Percentiles rank a stretch among this genome's conserved stretches.
Conservation (phyloP, 2,888 invertebrate species). For the Homarus gammarus region DNA sequence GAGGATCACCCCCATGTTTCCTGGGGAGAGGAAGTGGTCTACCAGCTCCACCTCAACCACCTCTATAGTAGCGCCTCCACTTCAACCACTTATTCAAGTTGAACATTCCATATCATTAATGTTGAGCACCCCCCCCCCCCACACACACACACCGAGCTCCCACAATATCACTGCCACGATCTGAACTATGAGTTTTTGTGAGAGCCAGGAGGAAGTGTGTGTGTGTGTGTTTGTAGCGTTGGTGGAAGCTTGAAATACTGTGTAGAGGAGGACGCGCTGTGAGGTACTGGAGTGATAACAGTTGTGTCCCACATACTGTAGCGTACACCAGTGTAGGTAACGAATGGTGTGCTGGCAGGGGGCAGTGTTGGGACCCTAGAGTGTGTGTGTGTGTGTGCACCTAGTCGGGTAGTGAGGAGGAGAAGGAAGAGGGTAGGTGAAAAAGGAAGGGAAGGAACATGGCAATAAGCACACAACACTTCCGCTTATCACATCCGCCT, state of each 20-base stretch:
- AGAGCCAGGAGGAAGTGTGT: too few species aligned
- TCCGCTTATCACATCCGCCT: slow-evolving; percentile 3
- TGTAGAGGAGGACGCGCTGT: too few species aligned
- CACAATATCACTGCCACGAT: too few species aligned
- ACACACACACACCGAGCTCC: background rate
- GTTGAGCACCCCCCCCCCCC: too few species aligned
- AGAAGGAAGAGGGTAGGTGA: background rate
- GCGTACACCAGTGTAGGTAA: too few species aligned
- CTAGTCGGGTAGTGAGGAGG: background rate
- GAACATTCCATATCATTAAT: background rate
- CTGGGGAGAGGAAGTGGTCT: background rate
- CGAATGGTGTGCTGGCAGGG: too few species aligned
- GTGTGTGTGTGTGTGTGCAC: background rate
- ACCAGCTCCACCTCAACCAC: background rate
- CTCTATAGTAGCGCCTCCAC: background rate
- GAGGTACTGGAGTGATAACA: too few species aligned
- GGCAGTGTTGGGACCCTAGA: too few species aligned
- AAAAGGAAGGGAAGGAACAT: background rate
- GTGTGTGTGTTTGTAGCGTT: too few species aligned
- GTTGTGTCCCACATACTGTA: too few species aligned
- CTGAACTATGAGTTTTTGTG: too few species aligned
- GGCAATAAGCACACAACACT: background rate
- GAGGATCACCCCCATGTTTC: slow-evolving; percentile 19
- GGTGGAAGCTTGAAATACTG: too few species aligned
- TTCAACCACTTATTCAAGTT: background rate